These are phyloP conservation scores for Enteromius argenteus DNA, from an alignment of 2,797 vertebrate genomes.

Conservation along the genomic window DNA sequence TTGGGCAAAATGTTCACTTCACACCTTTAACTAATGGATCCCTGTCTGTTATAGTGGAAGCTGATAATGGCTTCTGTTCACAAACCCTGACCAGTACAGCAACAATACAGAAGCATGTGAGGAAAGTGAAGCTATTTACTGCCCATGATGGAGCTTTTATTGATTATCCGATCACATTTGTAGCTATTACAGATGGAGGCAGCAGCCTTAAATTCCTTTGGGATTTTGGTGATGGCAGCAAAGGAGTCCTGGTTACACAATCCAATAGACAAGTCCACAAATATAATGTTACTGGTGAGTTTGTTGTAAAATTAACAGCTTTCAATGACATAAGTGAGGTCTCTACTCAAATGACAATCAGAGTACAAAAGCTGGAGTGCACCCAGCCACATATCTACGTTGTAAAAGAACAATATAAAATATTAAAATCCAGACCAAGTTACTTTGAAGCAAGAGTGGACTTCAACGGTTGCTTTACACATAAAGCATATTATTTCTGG, in stretches of 20 bases:
- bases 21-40: conserved; percentile 68
- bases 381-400: conserved; percentile 67
- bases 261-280: conserved; percentile 65
- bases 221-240: conserved; percentile 76
- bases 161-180: conserved; percentile 69
- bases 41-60: conserved; percentile 72
- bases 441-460: conserved; percentile 79
- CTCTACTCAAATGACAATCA: conserved; percentile 60
- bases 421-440: conserved; percentile 71
- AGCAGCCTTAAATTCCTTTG: conserved; percentile 75
- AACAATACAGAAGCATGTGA: conserved; percentile 73
- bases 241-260: conserved; percentile 54
- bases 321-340: conserved; percentile 77
- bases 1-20: conserved; percentile 74
- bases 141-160: conserved; percentile 68
- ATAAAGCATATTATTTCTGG: conserved; percentile 79
- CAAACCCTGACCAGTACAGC: conserved; percentile 62
- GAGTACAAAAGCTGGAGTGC: conserved; percentile 73
- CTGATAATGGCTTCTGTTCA: conserved; percentile 74
- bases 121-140: conserved; percentile 63
- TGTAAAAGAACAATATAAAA: conserved; percentile 65
- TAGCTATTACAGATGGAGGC: conserved; percentile 62
- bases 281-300: conserved; percentile 69
- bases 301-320: conserved; percentile 67
- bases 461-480: conserved; percentile 74